Conservation (phyloP, 2,113 vertebrate species). For the Piprites chloris region DNA sequence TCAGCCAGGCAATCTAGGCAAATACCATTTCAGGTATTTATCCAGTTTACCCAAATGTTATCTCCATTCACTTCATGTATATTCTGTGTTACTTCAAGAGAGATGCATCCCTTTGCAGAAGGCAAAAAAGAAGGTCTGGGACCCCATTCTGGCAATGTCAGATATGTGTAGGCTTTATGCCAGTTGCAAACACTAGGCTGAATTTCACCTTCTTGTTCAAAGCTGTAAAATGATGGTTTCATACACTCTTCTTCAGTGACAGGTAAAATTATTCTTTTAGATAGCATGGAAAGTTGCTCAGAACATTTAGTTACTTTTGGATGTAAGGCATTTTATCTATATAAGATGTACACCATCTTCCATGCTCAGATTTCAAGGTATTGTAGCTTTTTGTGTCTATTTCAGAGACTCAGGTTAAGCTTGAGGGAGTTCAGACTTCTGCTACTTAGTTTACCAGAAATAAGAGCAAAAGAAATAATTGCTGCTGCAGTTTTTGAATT, state of each 20-base stretch:
- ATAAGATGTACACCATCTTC: not conserved
- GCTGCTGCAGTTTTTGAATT: not conserved
- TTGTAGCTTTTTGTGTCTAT: not conserved
- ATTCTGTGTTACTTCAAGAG: not conserved
- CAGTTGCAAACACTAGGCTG: not conserved
- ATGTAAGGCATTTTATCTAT: not conserved
- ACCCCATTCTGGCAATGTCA: not conserved
- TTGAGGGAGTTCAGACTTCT: not conserved
- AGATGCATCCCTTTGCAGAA: not conserved
- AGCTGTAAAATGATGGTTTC: not conserved
- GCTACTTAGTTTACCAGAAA: not conserved
- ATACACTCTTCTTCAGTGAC: not conserved
- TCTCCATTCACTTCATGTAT: rapidly evolving
- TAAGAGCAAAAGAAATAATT: not conserved
- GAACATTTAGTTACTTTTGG: not conserved
- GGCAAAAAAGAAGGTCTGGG: not conserved
- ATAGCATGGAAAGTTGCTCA: not conserved
- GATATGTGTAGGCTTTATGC: not conserved
- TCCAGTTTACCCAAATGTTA: not conserved
- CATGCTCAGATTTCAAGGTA: not conserved
- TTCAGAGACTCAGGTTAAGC: not conserved
- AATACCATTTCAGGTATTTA: rapidly evolving
- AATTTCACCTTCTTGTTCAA: not conserved
- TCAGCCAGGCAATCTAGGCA: no score
- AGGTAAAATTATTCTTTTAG: not conserved